phyloP scores from a whole-genome alignment of 2,888 invertebrate species.

The Leptinotarsa rubiginosa region DNA sequence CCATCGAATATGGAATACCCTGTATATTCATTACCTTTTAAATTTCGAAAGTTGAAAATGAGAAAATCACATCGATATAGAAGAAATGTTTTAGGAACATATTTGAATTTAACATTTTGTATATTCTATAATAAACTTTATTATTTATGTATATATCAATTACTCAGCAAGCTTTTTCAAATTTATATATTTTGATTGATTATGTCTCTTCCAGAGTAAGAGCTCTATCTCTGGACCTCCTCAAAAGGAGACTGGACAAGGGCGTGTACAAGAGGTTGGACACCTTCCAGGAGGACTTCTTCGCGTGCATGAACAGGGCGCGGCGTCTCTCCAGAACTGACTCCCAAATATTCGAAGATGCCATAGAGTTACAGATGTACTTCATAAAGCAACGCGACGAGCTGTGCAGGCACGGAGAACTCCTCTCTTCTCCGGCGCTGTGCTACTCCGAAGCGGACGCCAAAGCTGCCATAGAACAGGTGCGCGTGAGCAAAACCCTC shows the following conservation, averaged over 20 bases:
- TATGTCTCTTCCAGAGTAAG: constrained; percentile 71
- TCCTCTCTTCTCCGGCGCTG: constrained; percentile 89
- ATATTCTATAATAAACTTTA: no score
- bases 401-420: constrained; percentile 80
- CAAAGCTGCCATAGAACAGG: constrained; percentile 78
- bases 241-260: constrained; percentile 91
- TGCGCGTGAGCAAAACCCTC: constrained; percentile 80
- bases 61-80: no score
- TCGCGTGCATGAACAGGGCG: constrained; percentile 91
- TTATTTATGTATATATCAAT: no score
- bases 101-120: no score
- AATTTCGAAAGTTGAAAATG: no score
- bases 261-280: constrained; percentile 94
- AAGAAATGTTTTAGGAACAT: no score
- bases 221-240: constrained; percentile 90
- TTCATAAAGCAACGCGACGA: constrained; percentile 84
- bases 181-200: no score
- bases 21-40: no score
- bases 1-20: no score
- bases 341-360: constrained; percentile 93
- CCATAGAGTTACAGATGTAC: constrained; percentile 90
- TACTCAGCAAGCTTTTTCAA: no score
- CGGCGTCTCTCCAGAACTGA: constrained; percentile 89
- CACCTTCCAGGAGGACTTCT: constrained; percentile 96
- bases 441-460: constrained; percentile 83